A percentile compares a stretch with the other conserved stretches of the same genome.
Conservation (phyloP, 2,797 vertebrate genomes). For the Macropus fuliginosus region DNA sequence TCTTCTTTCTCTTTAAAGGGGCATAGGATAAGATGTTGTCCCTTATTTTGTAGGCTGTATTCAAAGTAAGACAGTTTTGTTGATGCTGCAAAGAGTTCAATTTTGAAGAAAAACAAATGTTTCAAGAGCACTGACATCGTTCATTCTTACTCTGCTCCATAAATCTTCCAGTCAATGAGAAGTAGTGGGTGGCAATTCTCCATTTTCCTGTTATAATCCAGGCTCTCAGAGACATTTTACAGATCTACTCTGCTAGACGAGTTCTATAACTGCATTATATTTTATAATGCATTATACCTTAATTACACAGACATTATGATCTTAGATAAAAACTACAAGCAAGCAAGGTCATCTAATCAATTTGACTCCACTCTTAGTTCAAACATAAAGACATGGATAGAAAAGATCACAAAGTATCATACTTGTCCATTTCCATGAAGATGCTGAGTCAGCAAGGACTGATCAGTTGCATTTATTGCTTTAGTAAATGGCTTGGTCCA, state of each 20-base stretch:
- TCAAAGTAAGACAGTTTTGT: background rate
- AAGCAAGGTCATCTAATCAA: conserved; percentile 2
- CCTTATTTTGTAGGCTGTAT: background rate
- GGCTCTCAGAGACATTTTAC: background rate
- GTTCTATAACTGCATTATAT: background rate
- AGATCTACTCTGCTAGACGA: background rate
- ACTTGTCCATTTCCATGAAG: background rate
- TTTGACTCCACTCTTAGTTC: conserved; percentile 3
- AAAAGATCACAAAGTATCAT: background rate
- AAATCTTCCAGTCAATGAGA: background rate
- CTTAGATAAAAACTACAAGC: conserved; percentile 5
- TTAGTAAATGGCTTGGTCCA: background rate
- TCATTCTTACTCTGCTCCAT: background rate
- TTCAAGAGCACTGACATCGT: background rate
- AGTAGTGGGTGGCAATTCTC: background rate
- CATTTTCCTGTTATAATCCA: background rate
- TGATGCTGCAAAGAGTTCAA: background rate
- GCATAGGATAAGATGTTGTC: background rate
- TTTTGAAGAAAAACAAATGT: background rate
- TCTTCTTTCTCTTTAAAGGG: background rate
- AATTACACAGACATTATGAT: conserved; percentile 1
- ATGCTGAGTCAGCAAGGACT: background rate
- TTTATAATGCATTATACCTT: background rate
- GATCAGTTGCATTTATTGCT: background rate
- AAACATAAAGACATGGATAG: background rate